Base-by-base conservation (phyloP, 2,888 invertebrate species). In the Gerris lacustris region DNA sequence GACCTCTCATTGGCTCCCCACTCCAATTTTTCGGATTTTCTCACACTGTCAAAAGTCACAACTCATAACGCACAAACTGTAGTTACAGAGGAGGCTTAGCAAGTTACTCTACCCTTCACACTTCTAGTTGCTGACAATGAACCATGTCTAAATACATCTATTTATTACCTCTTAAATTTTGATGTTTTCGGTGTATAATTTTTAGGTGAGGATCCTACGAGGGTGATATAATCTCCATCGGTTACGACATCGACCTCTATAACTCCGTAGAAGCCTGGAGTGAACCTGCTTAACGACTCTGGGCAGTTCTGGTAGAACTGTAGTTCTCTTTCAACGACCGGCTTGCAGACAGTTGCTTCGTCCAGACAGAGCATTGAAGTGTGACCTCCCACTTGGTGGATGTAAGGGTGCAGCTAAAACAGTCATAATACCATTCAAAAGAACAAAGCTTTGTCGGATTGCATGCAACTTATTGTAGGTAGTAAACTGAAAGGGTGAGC, bases 331-430 rank as follows among this genome's bases (percentile, higher is more conserved):
- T 80, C 78, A 70, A 83, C 82, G 63, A 84, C 79, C 15, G 85
- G 85, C 76, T 83, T 86, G 77, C 85, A 85, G 44, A 85, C 80
- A 4, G 84, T 84, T 43, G 79, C 77, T 67, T 82, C 81, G 76
- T 84, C 82, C 73, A 83, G 80, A 70, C 80, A 79, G 67, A 84
- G 79, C 79, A 85, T 82, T 69, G 82, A 82, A 7, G 82, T 82
- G 76, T 83, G 83, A 6, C 84, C 84, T 67, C 84, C 83, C 66
- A 84, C 84, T 79, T 85, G 84, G 77, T 84, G 84, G 72, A 82
- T 80, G 75, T 83, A 83, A 44, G 84, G 84, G 76, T 83, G 82
- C 76, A 84, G 79, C 79, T 81, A 75, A 45, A 76, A 74, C 55
- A 70, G 68, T 71, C 72, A 44, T 45, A 17, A 70, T 67, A 67